Evolutionary conservation across 2,113 vertebrate genomes (phyloP), one percentile per base, ranked within the genome.

Genomic region (Leucopsar rothschildi): DNA sequence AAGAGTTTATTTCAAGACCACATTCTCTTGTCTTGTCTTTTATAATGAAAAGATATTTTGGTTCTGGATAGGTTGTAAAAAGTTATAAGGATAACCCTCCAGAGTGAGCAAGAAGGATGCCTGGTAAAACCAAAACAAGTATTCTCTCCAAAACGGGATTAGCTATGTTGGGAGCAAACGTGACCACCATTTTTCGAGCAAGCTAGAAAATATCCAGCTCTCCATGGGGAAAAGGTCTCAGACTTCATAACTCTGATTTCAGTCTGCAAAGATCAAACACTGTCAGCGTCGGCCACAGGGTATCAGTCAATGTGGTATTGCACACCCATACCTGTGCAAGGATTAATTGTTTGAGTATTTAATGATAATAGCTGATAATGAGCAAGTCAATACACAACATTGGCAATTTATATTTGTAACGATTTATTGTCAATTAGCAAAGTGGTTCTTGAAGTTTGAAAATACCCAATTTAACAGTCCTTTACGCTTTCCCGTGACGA

Each of bases 131-230:
- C 21, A n/a, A 52, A 82, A 12, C 5, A 70, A 49, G 5, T 52
- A 33, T 40, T 49, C 10, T 49, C 5, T 8, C 14, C 1, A 28
- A 15, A 66, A 37, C 0, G 31, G 20, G 11, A 40, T 79, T 15
- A 70, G 20, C 11, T 37, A 5, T 14, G 8, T 31, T 42, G 22
- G 13, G 13, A 71, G 29, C 2, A 88, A 85, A 82, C 16, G 15
- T 50, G 22, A 45, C 39, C 24, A 69, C 1, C 3, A 5, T 52
- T 69, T 86, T 39, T 37, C 0, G 0, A 73, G 7, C 21, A 82
- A 70, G 15, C 4, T 31, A 53, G 27, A 70, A 70, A 70, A 65
- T 24, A 11, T 8, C 20, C 53, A 47, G 5, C 13, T 89, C 19
- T 80, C 37, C 28, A 45, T 68, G 25, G 23, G 5, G 7, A 80